A percentile compares a stretch with the other conserved stretches of the same genome.
phyloP scores from a whole-genome alignment of 2,113 vertebrate species.

The Panurus biarmicus region DNA sequence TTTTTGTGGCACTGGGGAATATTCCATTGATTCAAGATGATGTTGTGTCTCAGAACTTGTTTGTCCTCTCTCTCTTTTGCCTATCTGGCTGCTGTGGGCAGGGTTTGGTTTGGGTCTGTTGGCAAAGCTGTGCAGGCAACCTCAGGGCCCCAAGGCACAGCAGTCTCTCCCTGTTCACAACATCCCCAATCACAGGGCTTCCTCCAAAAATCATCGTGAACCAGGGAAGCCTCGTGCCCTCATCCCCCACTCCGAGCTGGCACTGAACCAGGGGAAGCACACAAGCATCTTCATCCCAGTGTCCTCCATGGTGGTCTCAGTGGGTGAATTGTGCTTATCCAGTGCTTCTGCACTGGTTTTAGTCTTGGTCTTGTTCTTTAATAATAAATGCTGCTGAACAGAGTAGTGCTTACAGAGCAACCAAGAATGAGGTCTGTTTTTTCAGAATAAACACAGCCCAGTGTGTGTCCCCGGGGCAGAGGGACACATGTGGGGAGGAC shows the following conservation, averaged over 20 bases:
- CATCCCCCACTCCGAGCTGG: neutral
- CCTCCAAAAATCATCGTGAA: neutral
- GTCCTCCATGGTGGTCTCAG: neutral
- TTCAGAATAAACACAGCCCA: neutral
- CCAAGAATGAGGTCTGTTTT: neutral
- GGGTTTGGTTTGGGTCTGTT: neutral
- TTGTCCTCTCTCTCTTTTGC: neutral
- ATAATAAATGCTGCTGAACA: slow-evolving; percentile 5
- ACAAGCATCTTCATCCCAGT: neutral
- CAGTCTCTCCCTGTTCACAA: neutral
- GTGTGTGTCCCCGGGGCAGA: neutral
- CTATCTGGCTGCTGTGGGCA: neutral
- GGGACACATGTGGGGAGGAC: neutral
- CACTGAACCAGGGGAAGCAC: neutral
- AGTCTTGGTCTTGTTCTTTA: neutral
- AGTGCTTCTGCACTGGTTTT: neutral
- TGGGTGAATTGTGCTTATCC: neutral
- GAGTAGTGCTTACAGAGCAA: neutral
- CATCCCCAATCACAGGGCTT: neutral
- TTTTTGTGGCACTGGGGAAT: neutral
- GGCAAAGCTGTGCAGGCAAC: neutral
- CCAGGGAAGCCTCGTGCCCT: accelerated
- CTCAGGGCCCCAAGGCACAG: neutral
- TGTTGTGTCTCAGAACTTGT: neutral
- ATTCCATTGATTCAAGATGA: neutral